Evolutionary conservation across 1,140 invertebrate genomes (phyloP).

Genomic region (Drosophila sulfurigaster): DNA sequence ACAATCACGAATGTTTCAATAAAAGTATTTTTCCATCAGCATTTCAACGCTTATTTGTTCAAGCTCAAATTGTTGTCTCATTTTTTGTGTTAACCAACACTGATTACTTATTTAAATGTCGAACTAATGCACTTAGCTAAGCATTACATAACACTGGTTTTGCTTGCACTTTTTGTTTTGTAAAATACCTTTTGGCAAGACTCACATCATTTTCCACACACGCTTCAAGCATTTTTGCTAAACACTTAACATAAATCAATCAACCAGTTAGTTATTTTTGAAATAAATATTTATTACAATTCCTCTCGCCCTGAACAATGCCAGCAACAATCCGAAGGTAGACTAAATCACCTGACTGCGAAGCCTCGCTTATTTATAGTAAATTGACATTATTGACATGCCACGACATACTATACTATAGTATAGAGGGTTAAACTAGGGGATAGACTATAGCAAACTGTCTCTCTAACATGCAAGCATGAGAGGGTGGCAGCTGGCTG

Average conservation of each 20-base stretch:
- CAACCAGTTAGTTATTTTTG: background rate
- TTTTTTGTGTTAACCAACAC: constrained; percentile 1
- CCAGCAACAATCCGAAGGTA: constrained; percentile 25
- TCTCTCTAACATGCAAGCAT: constrained; percentile 25
- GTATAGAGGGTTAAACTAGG: constrained; percentile 4
- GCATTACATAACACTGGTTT: background rate
- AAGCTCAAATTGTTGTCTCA: background rate
- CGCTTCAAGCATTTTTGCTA: constrained; percentile 59
- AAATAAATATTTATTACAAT: background rate
- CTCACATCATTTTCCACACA: constrained; percentile 57
- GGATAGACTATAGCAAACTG: background rate
- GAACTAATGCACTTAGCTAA: background rate
- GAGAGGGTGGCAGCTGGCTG: background rate
- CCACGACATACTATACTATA: background rate
- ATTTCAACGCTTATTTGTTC: background rate
- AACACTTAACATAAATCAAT: constrained; percentile 14
- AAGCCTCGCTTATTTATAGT: constrained; percentile 60
- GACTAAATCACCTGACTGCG: constrained; percentile 59
- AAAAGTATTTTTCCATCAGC: background rate
- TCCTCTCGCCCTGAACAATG: background rate
- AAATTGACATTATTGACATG: constrained; percentile 69
- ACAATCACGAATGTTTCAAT: background rate
- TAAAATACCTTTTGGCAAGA: background rate
- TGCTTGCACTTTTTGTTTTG: background rate
- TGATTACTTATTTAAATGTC: background rate